These are phyloP conservation scores for Fundulus diaphanus DNA, from an alignment of 2,797 vertebrate species.

Conservation along the genomic window DNA sequence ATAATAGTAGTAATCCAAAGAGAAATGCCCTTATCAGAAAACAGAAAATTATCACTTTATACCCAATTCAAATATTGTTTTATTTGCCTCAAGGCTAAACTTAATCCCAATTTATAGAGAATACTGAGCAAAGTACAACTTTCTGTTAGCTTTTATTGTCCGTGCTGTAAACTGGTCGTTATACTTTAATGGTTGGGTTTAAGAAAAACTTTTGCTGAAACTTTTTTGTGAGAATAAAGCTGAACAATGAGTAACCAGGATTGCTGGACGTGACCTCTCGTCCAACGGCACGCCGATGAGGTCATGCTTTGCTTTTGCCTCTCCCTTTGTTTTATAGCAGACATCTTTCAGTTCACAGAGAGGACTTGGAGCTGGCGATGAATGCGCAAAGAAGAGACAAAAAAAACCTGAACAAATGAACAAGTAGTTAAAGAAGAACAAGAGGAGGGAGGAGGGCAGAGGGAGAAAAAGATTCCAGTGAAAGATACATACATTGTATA, in stretches of 20 bases:
- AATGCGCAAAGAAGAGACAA: slow-evolving; percentile 22
- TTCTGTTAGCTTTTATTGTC: slow-evolving; percentile 35
- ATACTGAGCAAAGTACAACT: slow-evolving; percentile 50
- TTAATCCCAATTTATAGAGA: slow-evolving; percentile 13
- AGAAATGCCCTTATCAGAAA: too few relatives aligned
- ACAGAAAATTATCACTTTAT: neutral
- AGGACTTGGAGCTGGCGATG: slow-evolving; percentile 9
- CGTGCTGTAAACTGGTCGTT: slow-evolving; percentile 47
- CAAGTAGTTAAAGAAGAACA: slow-evolving; percentile 53
- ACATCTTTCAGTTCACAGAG: neutral
- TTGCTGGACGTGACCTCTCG: slow-evolving; percentile 17
- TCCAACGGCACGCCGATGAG: slow-evolving; percentile 28
- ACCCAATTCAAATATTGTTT: neutral
- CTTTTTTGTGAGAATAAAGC: slow-evolving; percentile 19
- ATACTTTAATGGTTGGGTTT: slow-evolving; percentile 52
- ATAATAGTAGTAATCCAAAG: neutral
- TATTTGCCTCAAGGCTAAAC: slow-evolving; percentile 34
- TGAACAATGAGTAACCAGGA: slow-evolving; percentile 66
- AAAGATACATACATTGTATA: slow-evolving; percentile 75
- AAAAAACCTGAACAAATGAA: slow-evolving; percentile 50
- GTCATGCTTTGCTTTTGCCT: slow-evolving; percentile 31
- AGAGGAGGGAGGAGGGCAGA: slow-evolving; percentile 39
- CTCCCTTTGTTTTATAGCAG: slow-evolving; percentile 6
- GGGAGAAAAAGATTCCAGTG: slow-evolving; percentile 73
- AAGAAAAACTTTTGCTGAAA: slow-evolving; percentile 42